phyloP scores from a whole-genome alignment of 2,888 invertebrate genomes.

The Magallana nippona region DNA sequence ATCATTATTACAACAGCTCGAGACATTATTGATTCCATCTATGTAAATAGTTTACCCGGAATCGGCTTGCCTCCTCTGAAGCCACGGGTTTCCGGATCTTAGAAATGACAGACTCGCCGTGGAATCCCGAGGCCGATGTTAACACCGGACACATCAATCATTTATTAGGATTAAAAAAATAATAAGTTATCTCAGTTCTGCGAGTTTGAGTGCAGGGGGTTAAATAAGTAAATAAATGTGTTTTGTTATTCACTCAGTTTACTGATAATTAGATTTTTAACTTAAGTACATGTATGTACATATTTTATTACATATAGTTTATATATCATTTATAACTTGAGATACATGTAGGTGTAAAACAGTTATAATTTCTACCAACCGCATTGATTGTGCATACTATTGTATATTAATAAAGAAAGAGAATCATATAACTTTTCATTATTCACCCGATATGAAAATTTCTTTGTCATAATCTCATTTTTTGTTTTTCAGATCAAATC shows the following conservation, averaged over 20 bases:
- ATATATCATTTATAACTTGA: too few species aligned
- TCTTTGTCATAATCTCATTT: not conserved
- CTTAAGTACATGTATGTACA: too few species aligned
- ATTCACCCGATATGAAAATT: not conserved
- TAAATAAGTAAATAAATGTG: too few species aligned
- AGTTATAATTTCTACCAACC: too few species aligned
- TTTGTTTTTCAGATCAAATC: not conserved
- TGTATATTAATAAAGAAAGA: not conserved
- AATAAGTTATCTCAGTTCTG: too few species aligned
- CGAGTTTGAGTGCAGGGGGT: too few species aligned
- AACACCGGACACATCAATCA: not conserved
- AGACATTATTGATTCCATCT: conserved; percentile 4
- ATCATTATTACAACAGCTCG: not conserved
- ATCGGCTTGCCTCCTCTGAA: not conserved
- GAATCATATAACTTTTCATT: not conserved
- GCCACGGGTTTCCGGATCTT: not conserved
- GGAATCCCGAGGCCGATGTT: not conserved
- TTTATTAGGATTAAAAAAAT: too few species aligned
- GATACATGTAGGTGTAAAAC: too few species aligned
- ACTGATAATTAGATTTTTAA: too few species aligned
- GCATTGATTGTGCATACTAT: too few species aligned
- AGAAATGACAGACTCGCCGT: not conserved
- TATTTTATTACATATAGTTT: too few species aligned
- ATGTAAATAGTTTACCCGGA: not conserved
- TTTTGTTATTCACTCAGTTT: too few species aligned